These are phyloP conservation scores for Etheostoma cragini DNA, from an alignment of 2,113 vertebrate species.

Conservation along the genomic window DNA sequence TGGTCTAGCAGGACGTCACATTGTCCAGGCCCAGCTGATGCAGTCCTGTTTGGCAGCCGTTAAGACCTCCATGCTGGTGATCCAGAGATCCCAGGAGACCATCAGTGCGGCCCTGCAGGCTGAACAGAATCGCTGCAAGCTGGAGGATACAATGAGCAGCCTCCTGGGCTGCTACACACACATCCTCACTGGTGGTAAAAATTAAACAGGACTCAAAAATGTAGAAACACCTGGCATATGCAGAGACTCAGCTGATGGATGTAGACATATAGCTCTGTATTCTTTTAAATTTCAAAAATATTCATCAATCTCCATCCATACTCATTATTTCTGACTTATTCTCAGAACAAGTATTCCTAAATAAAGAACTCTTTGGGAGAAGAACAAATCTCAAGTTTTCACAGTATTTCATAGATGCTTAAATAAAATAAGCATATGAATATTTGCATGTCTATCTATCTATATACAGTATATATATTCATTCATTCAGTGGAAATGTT, in stretches of 20 bases:
- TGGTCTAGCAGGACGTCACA: slow-evolving; percentile 85
- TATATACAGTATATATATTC: no score
- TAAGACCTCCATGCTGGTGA: slow-evolving; percentile 90
- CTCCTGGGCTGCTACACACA: slow-evolving; percentile 87
- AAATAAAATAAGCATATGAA: no score
- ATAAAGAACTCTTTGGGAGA: no score
- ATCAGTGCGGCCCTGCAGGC: slow-evolving; percentile 75
- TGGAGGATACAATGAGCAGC: slow-evolving; percentile 84
- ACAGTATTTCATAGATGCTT: no score
- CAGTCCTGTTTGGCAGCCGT: slow-evolving; percentile 88
- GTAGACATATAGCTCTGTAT: neutral
- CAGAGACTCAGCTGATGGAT: neutral
- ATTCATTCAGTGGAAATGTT: no score
- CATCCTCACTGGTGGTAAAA: slow-evolving; percentile 89
- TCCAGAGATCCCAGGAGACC: slow-evolving; percentile 87
- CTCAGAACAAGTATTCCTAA: neutral
- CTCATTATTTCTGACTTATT: neutral
- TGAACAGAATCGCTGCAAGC: slow-evolving; percentile 31
- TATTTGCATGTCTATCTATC: no score
- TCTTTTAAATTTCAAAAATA: neutral
- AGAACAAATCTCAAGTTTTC: no score
- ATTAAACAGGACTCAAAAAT: neutral
- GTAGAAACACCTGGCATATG: neutral
- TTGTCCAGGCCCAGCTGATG: slow-evolving; percentile 92
- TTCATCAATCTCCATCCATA: no score